These are phyloP conservation scores for Sebastes paucispinis DNA, from an alignment of 2,797 vertebrate species.

Conservation along the genomic window DNA sequence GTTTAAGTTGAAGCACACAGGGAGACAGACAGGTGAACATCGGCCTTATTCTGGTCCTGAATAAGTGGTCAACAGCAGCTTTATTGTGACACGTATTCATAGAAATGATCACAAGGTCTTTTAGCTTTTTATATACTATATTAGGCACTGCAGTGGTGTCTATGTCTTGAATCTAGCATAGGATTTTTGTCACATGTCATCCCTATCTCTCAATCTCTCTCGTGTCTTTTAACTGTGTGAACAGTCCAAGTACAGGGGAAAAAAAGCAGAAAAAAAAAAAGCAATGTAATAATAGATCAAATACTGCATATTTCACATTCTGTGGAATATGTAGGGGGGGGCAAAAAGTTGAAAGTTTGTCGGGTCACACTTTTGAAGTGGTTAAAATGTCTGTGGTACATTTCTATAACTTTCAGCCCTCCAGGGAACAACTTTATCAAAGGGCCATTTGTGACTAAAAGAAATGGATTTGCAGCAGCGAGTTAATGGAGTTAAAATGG, in stretches of 20 bases:
- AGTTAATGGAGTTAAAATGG: background rate
- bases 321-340: background rate
- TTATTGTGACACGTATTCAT: background rate
- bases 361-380: background rate
- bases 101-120: background rate
- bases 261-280: background rate
- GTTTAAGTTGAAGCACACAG: background rate
- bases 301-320: background rate
- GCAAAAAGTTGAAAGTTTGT: background rate
- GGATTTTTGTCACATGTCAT: background rate
- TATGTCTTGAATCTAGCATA: background rate
- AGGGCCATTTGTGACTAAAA: background rate
- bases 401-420: background rate
- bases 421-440: background rate
- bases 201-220: background rate
- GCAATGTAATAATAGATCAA: background rate
- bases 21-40: background rate
- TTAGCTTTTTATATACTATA: background rate
- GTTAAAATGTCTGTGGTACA: background rate
- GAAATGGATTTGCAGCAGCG: conserved; percentile 1
- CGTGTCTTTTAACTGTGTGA: background rate
- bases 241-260: too few relatives aligned
- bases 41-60: background rate
- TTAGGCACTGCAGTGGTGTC: background rate
- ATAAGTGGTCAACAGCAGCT: background rate